phyloP scores from a whole-genome alignment of 1,140 invertebrate genomes.

The Achatina immaculata region DNA sequence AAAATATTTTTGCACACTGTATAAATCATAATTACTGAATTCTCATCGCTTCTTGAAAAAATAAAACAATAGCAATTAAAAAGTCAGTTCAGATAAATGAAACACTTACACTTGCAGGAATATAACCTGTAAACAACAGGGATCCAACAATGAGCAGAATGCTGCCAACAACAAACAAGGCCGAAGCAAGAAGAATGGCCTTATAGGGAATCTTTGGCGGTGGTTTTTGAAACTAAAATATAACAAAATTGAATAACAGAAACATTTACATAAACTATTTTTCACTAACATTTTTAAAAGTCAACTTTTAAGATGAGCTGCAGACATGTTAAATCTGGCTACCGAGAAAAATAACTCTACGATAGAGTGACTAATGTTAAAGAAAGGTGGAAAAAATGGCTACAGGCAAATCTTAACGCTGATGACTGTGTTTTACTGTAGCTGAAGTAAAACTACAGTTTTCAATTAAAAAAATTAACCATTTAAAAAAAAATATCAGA shows the following conservation, averaged over 20 bases:
- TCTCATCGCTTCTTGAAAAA: no score
- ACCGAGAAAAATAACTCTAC: neutral
- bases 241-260: slow-evolving; percentile 31
- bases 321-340: neutral
- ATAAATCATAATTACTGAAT: no score
- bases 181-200: slow-evolving; percentile 81
- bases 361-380: neutral
- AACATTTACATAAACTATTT: neutral
- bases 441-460: neutral
- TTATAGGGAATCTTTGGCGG: slow-evolving; percentile 83
- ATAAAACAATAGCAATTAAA: no score
- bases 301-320: neutral
- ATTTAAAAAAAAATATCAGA: no score
- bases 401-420: neutral
- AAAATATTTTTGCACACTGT: no score
- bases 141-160: slow-evolving; percentile 81
- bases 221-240: slow-evolving; percentile 75
- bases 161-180: slow-evolving; percentile 82
- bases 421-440: slow-evolving; percentile 1
- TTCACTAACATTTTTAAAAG: neutral
- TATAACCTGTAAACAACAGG: slow-evolving; percentile 83
- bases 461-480: no score
- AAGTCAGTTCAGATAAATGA: no score
- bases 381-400: neutral
- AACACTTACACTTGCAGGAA: slow-evolving; percentile 78